These are phyloP conservation scores for Anomalospiza imberbis DNA, from an alignment of 2,797 vertebrate genomes.

Conservation along the genomic window DNA sequence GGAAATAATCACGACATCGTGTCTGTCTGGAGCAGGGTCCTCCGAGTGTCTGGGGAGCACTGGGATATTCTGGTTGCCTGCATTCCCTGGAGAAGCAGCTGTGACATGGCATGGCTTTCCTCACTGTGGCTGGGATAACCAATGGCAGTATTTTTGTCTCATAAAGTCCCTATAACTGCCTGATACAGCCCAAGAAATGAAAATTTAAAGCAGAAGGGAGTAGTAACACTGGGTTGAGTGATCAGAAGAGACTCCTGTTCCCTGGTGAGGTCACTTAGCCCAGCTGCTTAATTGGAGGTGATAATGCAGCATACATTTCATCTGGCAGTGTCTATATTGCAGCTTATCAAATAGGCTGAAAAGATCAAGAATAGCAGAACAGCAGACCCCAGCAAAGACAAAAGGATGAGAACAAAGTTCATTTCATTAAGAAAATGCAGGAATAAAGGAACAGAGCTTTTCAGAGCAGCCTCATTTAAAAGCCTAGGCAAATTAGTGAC, in stretches of 20 bases:
- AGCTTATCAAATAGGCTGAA: neutral
- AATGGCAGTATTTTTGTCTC: neutral
- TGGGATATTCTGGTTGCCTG: accelerated
- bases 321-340: neutral
- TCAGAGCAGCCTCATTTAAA: neutral
- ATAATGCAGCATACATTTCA: neutral
- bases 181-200: neutral
- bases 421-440: neutral
- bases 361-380: neutral
- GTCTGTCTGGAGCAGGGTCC: neutral
- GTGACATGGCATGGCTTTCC: accelerated
- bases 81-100: neutral
- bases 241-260: neutral
- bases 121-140: neutral
- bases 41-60: neutral
- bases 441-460: neutral
- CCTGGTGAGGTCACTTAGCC: neutral
- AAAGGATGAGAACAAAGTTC: neutral
- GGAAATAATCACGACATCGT: accelerated
- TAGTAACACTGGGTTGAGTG: neutral
- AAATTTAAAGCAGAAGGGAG: neutral
- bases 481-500: neutral
- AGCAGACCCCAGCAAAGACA: neutral
- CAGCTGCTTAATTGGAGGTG: neutral
- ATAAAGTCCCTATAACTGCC: neutral